Evolutionary conservation across 2,113 vertebrate species (phyloP).

Genomic region (Elephas maximus): DNA sequence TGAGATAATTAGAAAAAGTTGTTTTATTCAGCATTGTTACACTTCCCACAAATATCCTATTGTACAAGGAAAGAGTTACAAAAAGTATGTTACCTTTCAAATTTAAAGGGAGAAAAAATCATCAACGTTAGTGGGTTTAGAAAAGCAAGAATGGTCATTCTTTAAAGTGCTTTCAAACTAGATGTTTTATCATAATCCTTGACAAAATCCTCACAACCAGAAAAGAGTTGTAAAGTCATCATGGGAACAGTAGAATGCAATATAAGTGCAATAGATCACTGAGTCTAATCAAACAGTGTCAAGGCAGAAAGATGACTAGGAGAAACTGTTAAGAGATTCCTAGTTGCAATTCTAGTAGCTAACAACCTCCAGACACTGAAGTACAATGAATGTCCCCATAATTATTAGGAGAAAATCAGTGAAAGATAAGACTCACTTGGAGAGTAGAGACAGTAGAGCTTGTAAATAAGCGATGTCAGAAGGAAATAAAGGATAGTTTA

Average conservation of each 20-base stretch:
- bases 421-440: not conserved
- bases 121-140: not conserved
- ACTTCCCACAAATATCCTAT: not conserved
- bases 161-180: not conserved
- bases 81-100: not conserved
- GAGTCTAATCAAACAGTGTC: not conserved
- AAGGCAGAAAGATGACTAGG: not conserved
- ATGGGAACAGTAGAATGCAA: not conserved
- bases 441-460: not conserved
- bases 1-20: not conserved
- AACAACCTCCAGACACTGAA: conserved; percentile 35
- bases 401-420: not conserved
- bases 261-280: not conserved
- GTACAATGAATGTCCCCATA: not conserved
- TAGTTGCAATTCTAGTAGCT: not conserved
- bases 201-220: not conserved
- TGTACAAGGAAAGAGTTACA: not conserved
- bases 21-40: not conserved
- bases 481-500: not conserved
- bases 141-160: not conserved
- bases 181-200: not conserved
- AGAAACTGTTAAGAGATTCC: not conserved
- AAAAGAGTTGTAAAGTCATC: not conserved
- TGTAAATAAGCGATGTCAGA: not conserved
- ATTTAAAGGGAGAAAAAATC: not conserved